These are phyloP conservation scores for Limnephilus auricula DNA, from an alignment of 2,888 invertebrate genomes.

Conservation along the genomic window DNA sequence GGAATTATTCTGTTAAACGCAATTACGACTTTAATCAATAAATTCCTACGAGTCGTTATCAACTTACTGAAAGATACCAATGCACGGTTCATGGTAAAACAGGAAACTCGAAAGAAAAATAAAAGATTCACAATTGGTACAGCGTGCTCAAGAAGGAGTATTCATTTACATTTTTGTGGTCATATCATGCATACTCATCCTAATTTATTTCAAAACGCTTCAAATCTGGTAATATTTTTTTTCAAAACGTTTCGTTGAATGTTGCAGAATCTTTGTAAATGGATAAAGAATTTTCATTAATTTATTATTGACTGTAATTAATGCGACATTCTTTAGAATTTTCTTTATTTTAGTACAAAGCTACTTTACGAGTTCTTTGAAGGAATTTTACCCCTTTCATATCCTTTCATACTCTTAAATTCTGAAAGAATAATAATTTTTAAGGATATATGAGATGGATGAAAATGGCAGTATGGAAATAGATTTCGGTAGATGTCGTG, in stretches of 20 bases:
- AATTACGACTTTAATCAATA: no score
- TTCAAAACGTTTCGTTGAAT: neutral
- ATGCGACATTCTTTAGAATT: slow-evolving; percentile 15
- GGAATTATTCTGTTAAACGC: slow-evolving; percentile 5
- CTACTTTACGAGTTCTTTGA: slow-evolving; percentile 14
- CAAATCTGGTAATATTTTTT: neutral
- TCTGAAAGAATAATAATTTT: no score
- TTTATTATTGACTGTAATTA: neutral
- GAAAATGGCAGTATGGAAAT: no score
- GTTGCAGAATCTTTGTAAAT: neutral
- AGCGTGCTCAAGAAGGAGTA: neutral
- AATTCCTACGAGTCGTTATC: neutral
- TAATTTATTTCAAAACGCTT: neutral
- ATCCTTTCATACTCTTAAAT: neutral
- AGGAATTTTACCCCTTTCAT: neutral
- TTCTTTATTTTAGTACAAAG: slow-evolving; percentile 19
- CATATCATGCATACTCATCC: neutral
- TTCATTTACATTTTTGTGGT: no score
- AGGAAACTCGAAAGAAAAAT: neutral
- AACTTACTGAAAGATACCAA: neutral
- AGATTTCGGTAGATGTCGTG: no score
- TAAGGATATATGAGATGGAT: no score
- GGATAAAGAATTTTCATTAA: neutral
- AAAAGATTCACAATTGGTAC: neutral
- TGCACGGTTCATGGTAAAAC: neutral